These are phyloP conservation scores for Netelia melanura DNA, from an alignment of 2,888 invertebrate genomes.

Conservation along the genomic window DNA sequence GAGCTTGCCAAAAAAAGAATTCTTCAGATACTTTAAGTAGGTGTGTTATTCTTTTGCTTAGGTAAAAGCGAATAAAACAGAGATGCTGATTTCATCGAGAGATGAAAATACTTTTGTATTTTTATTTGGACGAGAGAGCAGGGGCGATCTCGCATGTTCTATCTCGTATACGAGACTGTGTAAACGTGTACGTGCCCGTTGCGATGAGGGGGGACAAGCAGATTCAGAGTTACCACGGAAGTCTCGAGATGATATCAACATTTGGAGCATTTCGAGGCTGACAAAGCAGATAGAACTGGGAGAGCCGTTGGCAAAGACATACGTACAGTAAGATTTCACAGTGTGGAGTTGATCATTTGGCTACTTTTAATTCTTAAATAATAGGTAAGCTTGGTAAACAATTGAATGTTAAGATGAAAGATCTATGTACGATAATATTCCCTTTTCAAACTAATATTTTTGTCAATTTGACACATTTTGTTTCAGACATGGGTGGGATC, in stretches of 20 bases:
- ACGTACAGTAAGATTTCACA: not conserved
- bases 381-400: slow-evolving; percentile 12
- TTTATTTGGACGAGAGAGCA: not conserved
- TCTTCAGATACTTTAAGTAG: slow-evolving; percentile 24
- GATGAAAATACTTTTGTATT: not conserved
- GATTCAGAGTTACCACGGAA: slow-evolving; percentile 60
- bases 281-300: slow-evolving; percentile 32
- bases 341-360: not conserved
- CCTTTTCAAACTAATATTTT: not conserved
- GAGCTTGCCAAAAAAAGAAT: not conserved
- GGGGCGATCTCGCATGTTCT: not conserved
- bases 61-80: slow-evolving; percentile 7
- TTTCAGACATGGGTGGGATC: slow-evolving; percentile 73
- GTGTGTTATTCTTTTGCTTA: not conserved
- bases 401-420: slow-evolving; percentile 5
- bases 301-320: not conserved
- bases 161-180: not conserved
- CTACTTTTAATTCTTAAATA: not conserved
- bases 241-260: slow-evolving; percentile 63
- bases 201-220: slow-evolving; percentile 41
- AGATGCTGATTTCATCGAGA: not conserved
- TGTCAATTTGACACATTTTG: slow-evolving; percentile 42
- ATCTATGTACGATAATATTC: not conserved
- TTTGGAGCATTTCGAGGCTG: slow-evolving; percentile 51
- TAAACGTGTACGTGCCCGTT: not conserved